Evolutionary conservation across 2,888 invertebrate genomes (phyloP), one percentile per base, ranked within the genome.

Genomic region (Agriotes lineatus): DNA sequence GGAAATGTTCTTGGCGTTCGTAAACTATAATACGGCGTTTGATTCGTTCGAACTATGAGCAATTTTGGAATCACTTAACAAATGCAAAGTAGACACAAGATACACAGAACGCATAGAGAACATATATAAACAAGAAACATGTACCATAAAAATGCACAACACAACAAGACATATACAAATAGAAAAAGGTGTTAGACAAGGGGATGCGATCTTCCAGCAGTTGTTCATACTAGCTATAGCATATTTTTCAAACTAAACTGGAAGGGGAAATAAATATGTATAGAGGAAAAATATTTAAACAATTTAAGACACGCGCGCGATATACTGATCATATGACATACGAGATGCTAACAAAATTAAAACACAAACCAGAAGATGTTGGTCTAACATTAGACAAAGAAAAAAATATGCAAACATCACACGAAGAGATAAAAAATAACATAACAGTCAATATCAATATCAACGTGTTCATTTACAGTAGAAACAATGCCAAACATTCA

Each of bases 61-160:
- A 16, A 16, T 42, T 3, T 2, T 42, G n/a, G 42, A 42, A 42
- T 42, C 3, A 5, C 42, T 42, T 42, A 42, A 16, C 16, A 42
- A 42, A 42, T 42, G 42, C 42, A 42, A 16, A 42, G 16, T 35
- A 35, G 35, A 35, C n/a, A 35, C 42, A 42, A 42, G 16, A 42
- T 42, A 42, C 9, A 16, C 16, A 42, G 42, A 16, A n/a, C 37
- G 12, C 16, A 42, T 42, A 42, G 16, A 42, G 9, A 42, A 42
- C 16, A 42, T 2, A 5, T 42, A 42, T 16, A 42, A 42, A 42
- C 42, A 42, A n/a, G 37, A 7, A n/a, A 37, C n/a, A n/a, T 37
- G 37, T n/a, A 37, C 6, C 37, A 37, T 37, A 37, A n/a, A 37
- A 37, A 5, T 37, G n/a, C n/a, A 37, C 37, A 37, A 7, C n/a